A percentile compares a stretch with the other conserved stretches of the same genome.
phyloP scores from a whole-genome alignment of 1,140 invertebrate genomes.

The Drosophila nikananu region DNA sequence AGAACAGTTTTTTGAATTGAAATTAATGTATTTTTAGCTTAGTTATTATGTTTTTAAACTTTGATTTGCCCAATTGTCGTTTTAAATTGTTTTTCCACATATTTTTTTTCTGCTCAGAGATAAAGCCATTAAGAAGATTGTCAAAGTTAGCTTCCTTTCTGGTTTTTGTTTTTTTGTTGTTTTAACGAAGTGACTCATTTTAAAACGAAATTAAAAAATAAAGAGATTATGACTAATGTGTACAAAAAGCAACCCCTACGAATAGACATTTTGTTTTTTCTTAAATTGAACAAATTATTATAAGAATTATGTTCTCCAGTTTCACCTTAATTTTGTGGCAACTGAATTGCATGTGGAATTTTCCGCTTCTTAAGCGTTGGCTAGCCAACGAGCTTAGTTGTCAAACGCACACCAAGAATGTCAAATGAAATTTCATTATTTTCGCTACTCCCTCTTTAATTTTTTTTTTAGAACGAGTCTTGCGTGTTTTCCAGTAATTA shows the following conservation, averaged over 20 bases:
- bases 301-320: no score
- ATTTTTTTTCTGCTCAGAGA: no score
- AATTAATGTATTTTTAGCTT: no score
- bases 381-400: slow-evolving; percentile 18
- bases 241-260: background rate
- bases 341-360: slow-evolving; percentile 23
- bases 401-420: slow-evolving; percentile 49
- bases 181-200: background rate
- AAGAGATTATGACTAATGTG: background rate
- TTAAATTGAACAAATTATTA: background rate
- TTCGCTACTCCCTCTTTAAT: slow-evolving; percentile 20
- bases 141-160: no score
- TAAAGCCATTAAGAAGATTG: no score
- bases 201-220: background rate
- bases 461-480: slow-evolving; percentile 3
- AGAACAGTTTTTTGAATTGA: no score
- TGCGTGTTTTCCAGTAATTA: slow-evolving; percentile 52
- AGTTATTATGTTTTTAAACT: no score
- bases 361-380: slow-evolving; percentile 9
- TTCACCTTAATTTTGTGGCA: background rate
- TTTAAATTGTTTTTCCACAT: no score
- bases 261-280: background rate
- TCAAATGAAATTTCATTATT: slow-evolving; percentile 42
- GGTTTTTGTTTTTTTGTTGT: background rate
- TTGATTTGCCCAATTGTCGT: no score